Percentiles rank a stretch among this genome's conserved stretches.
Evolutionary conservation across 2,113 vertebrate species (phyloP).

Genomic region (Phylloscopus whistleri): DNA sequence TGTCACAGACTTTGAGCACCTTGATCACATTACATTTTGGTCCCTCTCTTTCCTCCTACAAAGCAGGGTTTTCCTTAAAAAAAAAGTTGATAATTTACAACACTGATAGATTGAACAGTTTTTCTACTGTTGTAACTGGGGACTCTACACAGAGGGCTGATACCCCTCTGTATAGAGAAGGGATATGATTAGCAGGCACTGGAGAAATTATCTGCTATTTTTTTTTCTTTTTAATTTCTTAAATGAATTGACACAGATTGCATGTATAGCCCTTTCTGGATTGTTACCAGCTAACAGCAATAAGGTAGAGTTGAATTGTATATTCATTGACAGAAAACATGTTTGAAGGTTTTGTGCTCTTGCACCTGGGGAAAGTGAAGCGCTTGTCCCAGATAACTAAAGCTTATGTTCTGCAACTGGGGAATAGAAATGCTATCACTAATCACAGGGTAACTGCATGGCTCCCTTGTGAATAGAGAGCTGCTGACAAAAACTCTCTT

Average conservation of each 20-base stretch:
- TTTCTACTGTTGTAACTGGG: not conserved
- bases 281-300: not conserved
- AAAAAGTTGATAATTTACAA: not conserved
- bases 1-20: not conserved
- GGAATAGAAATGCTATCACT: not conserved
- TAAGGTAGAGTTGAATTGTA: not conserved
- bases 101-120: not conserved
- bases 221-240: not conserved
- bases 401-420: not conserved
- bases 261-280: not conserved
- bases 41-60: not conserved
- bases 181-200: not conserved
- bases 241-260: not conserved
- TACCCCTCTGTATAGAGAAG: not conserved
- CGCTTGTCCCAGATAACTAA: not conserved
- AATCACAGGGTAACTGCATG: not conserved
- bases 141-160: not conserved
- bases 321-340: not conserved
- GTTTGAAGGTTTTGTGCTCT: not conserved
- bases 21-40: not conserved
- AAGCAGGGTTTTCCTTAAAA: not conserved
- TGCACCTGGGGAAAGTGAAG: not conserved
- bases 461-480: not conserved
- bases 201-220: not conserved
- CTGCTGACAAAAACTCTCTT: not conserved